Evolutionary conservation across 2,888 invertebrate genomes (phyloP).

Genomic region (Napeogenes inachia): DNA sequence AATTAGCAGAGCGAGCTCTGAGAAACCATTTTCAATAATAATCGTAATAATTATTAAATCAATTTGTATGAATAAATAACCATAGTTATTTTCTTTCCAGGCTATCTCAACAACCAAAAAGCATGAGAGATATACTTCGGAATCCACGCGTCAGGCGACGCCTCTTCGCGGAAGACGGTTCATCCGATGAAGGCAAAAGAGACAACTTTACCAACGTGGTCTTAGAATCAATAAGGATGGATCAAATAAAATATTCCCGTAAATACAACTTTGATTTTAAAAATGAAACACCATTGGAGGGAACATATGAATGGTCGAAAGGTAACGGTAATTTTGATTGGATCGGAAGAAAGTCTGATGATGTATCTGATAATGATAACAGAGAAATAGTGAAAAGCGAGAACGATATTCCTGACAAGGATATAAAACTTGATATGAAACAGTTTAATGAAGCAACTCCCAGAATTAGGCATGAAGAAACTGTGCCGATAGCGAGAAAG

Average conservation of each 20-base stretch:
- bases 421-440: conserved; percentile 33
- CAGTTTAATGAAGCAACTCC: conserved; percentile 48
- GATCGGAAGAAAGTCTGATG: conserved; percentile 37
- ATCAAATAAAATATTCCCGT: conserved; percentile 46
- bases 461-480: conserved; percentile 35
- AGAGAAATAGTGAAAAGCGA: neutral
- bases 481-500: conserved; percentile 34
- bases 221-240: conserved; percentile 43
- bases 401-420: conserved; percentile 16
- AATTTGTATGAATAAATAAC: no score
- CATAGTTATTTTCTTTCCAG: conserved; percentile 43
- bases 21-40: no score
- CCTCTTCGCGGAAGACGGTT: conserved; percentile 50
- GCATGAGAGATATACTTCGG: conserved; percentile 45
- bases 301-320: conserved; percentile 68
- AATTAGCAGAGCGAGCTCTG: neutral
- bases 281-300: conserved; percentile 61
- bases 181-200: conserved; percentile 45
- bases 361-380: conserved; percentile 16
- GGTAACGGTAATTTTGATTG: conserved; percentile 37
- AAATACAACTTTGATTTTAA: conserved; percentile 78
- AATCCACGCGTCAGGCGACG: conserved; percentile 55
- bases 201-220: conserved; percentile 51
- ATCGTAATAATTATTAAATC: no score
- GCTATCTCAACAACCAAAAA: conserved; percentile 47